Evolutionary conservation across 2,888 invertebrate species (phyloP).

Genomic region (Mythimna pallens): DNA sequence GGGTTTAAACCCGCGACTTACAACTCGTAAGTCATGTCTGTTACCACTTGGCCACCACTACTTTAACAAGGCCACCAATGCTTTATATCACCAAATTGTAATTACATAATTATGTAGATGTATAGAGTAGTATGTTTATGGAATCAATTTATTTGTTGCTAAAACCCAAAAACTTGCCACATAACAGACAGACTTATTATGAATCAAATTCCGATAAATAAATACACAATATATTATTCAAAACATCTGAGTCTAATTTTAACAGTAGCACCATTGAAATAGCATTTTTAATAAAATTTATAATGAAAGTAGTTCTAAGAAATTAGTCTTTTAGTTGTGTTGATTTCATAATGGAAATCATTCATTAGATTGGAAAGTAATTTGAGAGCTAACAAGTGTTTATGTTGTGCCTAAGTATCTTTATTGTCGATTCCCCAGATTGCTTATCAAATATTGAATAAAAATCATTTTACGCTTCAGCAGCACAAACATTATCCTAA

Average conservation of each 20-base stretch:
- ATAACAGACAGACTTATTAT: too few relatives aligned
- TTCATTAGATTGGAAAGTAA: neutral
- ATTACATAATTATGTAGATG: too few relatives aligned
- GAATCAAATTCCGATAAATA: neutral
- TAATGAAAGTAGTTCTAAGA: conserved; percentile 21
- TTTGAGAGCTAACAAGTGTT: conserved; percentile 21
- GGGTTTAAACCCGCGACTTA: too few relatives aligned
- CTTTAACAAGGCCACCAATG: too few relatives aligned
- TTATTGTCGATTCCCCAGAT: neutral
- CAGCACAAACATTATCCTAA: neutral
- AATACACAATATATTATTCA: conserved; percentile 13
- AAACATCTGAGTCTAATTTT: conserved; percentile 23
- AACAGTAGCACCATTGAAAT: conserved; percentile 40
- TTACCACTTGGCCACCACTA: too few relatives aligned
- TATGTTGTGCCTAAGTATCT: neutral
- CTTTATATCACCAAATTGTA: too few relatives aligned
- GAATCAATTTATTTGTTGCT: too few relatives aligned
- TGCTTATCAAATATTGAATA: neutral
- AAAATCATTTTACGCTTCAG: neutral
- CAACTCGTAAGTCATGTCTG: too few relatives aligned
- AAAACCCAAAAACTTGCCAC: too few relatives aligned
- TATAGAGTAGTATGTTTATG: too few relatives aligned
- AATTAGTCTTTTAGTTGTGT: conserved; percentile 6
- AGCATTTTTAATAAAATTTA: conserved; percentile 3
- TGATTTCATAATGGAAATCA: conserved; percentile 15